Base-by-base conservation (phyloP, 2,113 vertebrate species). In the Grantiella picta region DNA sequence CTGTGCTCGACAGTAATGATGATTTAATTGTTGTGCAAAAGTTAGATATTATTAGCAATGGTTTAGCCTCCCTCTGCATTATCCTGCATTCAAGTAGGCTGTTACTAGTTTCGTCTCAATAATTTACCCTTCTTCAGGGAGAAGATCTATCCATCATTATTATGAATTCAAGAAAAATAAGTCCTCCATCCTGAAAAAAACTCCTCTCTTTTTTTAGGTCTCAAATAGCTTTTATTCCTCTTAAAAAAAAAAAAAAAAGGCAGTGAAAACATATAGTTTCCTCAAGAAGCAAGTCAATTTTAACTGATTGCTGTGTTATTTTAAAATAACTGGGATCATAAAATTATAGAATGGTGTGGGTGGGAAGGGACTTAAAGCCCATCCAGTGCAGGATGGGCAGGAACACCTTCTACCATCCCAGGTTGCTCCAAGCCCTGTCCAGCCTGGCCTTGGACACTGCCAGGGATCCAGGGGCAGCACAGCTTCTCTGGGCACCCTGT, bases 301-400 rank as follows among this genome's bases (percentile, higher is more conserved):
- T n/a, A 60, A 60, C 23, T 3, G 10, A 40, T 17, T 33, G 3
- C 3, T 56, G 3, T 15, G 15, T 75, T 73, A 50, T 36, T 82
- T 83, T 23, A 25, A 80, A 80, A 80, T 23, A 47, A 64, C 2
- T 20, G 36, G 44, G 28, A 11, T 57, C 4, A 33, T 3, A 22
- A 18, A 50, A 79, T 63, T 40, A 24, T n/a, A 7, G 23, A 23
- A 0, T 45, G 33, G 8, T 44, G 45, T 69, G 18, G 10, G 18
- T 28, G 2, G 8, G 22, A 15, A 52, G 6, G 35, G 57, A 54
- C 0, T 12, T 24, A 63, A 47, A n/a, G 0, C 6, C 1, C 54
- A 36, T 2, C 11, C 15, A 5, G 2, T 42, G 0, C 8, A 44
- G 12, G n/a, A 57, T 24, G 38, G 33, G 20, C 82, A 77, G 83